Percentiles rank a stretch among this genome's conserved stretches.
Evolutionary conservation across 2,888 invertebrate species (phyloP).

Genomic region (Luperina testacea): DNA sequence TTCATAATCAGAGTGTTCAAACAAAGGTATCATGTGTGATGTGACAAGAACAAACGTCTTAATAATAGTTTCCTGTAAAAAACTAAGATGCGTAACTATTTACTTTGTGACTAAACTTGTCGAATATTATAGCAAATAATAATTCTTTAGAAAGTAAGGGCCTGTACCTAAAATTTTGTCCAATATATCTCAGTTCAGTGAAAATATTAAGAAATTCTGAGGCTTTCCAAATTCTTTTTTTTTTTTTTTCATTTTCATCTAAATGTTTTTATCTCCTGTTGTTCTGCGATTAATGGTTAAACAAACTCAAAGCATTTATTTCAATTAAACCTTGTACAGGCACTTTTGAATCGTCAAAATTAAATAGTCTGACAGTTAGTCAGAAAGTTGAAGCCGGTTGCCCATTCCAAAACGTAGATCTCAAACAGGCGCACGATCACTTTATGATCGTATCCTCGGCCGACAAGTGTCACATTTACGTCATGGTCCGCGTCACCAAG

Average conservation of each 20-base stretch:
- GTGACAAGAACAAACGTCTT: conserved; percentile 78
- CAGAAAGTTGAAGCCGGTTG: too few species aligned
- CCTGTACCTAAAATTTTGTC: neutral
- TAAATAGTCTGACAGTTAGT: too few species aligned
- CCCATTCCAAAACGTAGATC: too few species aligned
- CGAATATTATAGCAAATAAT: conserved; percentile 32
- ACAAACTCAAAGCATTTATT: too few species aligned
- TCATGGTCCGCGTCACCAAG: conserved; percentile 80
- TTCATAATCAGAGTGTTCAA: conserved; percentile 79
- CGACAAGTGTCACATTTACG: conserved; percentile 76
- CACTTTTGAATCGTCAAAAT: too few species aligned
- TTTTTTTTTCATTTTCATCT: neutral
- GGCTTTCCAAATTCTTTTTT: neutral
- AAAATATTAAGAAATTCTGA: conserved; percentile 1
- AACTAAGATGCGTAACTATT: conserved; percentile 76
- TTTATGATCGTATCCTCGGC: conserved; percentile 49
- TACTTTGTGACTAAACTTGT: conserved; percentile 73
- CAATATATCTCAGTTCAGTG: neutral
- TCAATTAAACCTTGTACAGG: too few species aligned
- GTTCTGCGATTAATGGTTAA: conserved; percentile 17
- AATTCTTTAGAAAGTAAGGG: neutral
- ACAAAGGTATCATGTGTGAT: conserved; percentile 75
- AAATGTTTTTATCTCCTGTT: conserved; percentile 3
- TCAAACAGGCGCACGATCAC: conserved; percentile 18
- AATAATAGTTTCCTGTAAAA: conserved; percentile 74